These are phyloP conservation scores for Diachasmimorpha longicaudata DNA, from an alignment of 1,140 invertebrate species.

Conservation along the genomic window DNA sequence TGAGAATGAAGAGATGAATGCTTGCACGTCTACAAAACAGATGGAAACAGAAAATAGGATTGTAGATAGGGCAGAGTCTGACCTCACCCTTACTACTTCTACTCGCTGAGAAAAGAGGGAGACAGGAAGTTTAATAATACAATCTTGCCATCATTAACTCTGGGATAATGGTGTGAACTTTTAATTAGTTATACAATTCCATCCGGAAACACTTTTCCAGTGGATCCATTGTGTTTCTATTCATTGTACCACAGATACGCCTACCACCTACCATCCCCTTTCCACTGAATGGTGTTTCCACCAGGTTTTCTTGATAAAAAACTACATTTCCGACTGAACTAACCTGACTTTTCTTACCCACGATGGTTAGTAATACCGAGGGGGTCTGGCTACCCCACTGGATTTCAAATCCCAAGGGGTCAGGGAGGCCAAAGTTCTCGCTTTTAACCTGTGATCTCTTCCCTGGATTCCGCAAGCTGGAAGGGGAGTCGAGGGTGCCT, in stretches of 20 bases:
- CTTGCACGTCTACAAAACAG: background rate
- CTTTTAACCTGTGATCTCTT: background rate
- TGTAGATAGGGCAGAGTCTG: background rate
- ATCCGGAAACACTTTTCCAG: conserved; percentile 56
- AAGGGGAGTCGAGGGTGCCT: conserved; percentile 40
- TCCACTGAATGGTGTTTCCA: background rate
- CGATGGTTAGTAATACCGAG: background rate
- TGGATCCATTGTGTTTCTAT: conserved; percentile 57
- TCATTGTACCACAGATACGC: conserved; percentile 40
- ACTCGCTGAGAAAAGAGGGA: background rate
- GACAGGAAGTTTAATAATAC: conserved; percentile 55
- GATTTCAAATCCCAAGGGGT: conserved; percentile 27
- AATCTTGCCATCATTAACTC: conserved; percentile 61
- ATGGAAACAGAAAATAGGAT: background rate
- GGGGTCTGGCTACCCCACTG: background rate
- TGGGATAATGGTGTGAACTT: conserved; percentile 58
- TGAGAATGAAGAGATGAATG: conserved; percentile 3
- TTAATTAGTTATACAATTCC: conserved; percentile 62
- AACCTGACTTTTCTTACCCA: background rate
- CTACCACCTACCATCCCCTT: conserved; percentile 24
- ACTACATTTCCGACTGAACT: background rate
- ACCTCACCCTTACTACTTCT: background rate
- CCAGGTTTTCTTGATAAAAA: background rate
- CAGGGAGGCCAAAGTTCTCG: conserved; percentile 34
- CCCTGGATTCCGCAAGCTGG: background rate